Evolutionary conservation across 2,797 vertebrate species (phyloP).

Genomic region (Crenuchus spilurus): DNA sequence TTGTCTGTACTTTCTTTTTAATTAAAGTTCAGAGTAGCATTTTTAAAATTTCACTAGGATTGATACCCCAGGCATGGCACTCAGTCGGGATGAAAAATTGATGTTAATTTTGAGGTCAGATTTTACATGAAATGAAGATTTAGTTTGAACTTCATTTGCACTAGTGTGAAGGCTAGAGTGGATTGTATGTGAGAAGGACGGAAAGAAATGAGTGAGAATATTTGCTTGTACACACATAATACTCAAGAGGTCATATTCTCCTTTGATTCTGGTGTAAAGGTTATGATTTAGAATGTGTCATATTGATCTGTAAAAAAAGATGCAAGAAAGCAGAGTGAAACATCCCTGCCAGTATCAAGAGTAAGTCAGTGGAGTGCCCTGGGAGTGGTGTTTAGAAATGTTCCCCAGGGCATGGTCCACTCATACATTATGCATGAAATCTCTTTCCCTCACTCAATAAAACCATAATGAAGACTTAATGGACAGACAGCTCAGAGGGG

Average conservation of each 20-base stretch:
- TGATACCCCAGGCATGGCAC: no score
- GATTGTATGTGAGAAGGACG: background rate
- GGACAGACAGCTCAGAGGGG: slow-evolving; percentile 39
- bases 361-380: slow-evolving; percentile 49
- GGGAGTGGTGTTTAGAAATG: slow-evolving; percentile 48
- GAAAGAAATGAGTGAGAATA: background rate
- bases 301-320: slow-evolving; percentile 48
- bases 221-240: background rate
- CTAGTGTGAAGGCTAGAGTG: background rate
- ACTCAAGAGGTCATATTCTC: background rate
- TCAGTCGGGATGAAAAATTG: background rate
- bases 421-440: slow-evolving; percentile 54
- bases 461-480: slow-evolving; percentile 66
- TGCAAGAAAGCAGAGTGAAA: slow-evolving; percentile 39
- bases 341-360: slow-evolving; percentile 24
- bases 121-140: no score
- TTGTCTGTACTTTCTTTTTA: background rate
- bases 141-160: background rate
- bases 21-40: background rate
- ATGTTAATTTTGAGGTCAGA: background rate
- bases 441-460: slow-evolving; percentile 50
- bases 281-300: background rate
- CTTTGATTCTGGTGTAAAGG: background rate
- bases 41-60: background rate
- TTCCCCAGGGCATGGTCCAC: slow-evolving; percentile 12